Base-by-base conservation (phyloP, 2,797 vertebrate genomes). In the Kryptopterus vitreolus region DNA sequence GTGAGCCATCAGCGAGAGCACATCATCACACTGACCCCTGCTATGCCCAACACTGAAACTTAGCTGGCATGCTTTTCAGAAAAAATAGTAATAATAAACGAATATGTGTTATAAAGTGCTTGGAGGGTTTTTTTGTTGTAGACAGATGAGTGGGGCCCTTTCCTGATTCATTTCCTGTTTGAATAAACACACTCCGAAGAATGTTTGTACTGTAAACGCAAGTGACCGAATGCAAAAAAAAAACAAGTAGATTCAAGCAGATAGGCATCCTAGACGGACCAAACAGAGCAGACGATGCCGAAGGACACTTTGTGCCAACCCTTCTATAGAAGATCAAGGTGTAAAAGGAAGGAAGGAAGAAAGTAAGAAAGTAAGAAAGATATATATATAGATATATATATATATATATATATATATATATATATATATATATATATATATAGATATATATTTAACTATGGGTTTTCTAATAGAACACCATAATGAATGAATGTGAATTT, bases 11-110 rank as follows among this genome's bases (percentile, higher is more conserved):
- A 52, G 63, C 18, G 48, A 55, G 31, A 38, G 33, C 55, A 66
- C 62, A 71, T 46, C 72, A 71, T 12, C 71, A 84, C 78, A 72
- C 43, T 77, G 20, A 81, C 38, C 69, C 26, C 65, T 59, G 59
- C 33, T 18, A 77, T 62, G 53, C 48, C 46, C 53, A 31, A 69
- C 63, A 72, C 5, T 52, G 43, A 46, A 77, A 22, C 11, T 65
- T n/a, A 31, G 16, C 15, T 31, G 43, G 7, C 55, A 65, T 71
- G 61, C 62, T 68, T 3, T 31, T 79, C 35, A 72, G n/a, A n/a
- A n/a, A 38, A 71, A 38, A 74, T 20, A 65, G 38, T 33, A 5
- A 31, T 63, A 22, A 78, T 31, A n/a, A n/a, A n/a, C n/a, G n/a
- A n/a, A n/a, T n/a, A n/a, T n/a, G n/a, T n/a, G n/a, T n/a, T n/a